These are phyloP conservation scores for Cloeon dipterum DNA, from an alignment of 2,888 invertebrate species.

Conservation along the genomic window DNA sequence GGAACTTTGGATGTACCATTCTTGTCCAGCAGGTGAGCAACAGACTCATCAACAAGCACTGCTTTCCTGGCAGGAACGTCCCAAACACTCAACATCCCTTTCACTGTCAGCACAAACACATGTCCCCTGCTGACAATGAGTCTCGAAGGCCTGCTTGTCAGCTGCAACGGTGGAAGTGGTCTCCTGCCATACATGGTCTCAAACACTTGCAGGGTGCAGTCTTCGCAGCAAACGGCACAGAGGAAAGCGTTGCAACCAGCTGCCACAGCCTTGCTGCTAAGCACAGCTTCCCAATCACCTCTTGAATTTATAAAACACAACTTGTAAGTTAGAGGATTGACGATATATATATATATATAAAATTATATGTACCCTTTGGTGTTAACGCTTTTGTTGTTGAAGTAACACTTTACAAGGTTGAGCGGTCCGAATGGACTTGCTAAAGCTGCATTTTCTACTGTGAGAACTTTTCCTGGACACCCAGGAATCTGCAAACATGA, in stretches of 20 bases:
- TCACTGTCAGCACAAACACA: conserved; percentile 29
- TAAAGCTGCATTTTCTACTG: conserved; percentile 4
- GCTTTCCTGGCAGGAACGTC: conserved; percentile 28
- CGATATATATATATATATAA: no score
- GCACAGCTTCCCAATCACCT: conserved; percentile 4
- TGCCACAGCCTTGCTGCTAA: conserved; percentile 23
- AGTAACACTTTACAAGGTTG: background rate
- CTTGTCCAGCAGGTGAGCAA: conserved; percentile 21
- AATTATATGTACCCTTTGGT: background rate
- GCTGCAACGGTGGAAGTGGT: conserved; percentile 26
- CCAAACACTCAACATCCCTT: conserved; percentile 31
- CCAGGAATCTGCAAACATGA: background rate
- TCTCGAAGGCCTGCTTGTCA: conserved; percentile 32
- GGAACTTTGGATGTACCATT: no score
- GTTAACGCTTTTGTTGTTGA: background rate
- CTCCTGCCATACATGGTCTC: conserved; percentile 18
- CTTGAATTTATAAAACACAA: background rate
- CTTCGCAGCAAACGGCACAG: conserved; percentile 38
- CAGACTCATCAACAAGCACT: conserved; percentile 33
- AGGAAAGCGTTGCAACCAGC: conserved; percentile 33
- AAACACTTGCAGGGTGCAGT: conserved; percentile 40
- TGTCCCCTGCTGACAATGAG: conserved; percentile 24
- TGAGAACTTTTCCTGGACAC: conserved; percentile 1
- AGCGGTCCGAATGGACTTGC: conserved; percentile 5
- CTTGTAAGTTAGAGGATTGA: no score